Conservation (phyloP, 2,797 vertebrate species). For the Chrysocyon brachyurus region DNA sequence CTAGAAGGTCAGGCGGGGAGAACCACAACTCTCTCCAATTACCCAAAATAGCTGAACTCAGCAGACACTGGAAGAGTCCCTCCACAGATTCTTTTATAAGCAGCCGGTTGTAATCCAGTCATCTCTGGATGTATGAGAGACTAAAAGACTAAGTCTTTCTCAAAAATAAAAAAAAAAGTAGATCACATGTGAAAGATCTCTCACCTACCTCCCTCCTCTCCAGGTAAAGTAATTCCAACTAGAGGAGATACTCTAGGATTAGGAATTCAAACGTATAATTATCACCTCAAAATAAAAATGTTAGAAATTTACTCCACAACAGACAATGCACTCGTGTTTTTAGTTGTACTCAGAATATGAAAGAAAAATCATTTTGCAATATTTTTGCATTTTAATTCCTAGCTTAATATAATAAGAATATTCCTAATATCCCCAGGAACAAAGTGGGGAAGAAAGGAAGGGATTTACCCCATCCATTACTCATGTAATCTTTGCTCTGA, state of each 20-base stretch:
- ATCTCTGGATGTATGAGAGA: background rate
- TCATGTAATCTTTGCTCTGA: constrained; percentile 73
- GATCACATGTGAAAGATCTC: background rate
- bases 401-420: constrained; percentile 53
- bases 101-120: background rate
- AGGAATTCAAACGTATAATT: background rate
- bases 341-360: constrained; percentile 58
- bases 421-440: constrained; percentile 63
- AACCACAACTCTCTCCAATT: background rate
- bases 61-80: background rate
- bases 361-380: background rate
- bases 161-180: background rate
- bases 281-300: background rate
- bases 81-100: background rate
- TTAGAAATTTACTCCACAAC: background rate
- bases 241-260: background rate
- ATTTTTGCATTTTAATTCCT: background rate
- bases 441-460: constrained; percentile 39
- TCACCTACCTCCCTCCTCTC: background rate
- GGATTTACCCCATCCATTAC: constrained; percentile 71
- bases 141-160: background rate
- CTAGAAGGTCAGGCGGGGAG: background rate
- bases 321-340: background rate
- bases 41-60: constrained; percentile 41
- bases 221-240: constrained; percentile 10